Base-by-base conservation (phyloP, 2,888 invertebrate genomes). In the Brenthis ino region DNA sequence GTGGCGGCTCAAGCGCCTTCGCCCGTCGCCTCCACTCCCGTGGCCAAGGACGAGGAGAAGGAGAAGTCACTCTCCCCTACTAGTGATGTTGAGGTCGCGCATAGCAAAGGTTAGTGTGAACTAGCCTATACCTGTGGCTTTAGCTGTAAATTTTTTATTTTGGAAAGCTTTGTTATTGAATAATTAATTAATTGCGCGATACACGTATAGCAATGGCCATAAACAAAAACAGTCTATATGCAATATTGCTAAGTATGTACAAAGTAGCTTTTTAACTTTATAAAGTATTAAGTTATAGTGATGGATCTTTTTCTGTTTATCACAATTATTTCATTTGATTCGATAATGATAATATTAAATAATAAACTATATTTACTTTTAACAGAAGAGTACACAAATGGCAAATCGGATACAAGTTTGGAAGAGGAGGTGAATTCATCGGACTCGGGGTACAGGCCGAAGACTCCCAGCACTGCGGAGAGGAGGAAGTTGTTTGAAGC, bases 381-480 rank as follows among this genome's bases (percentile, higher is more conserved):
- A 11, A 8, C 56, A 89, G 91, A 91, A 69, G 91, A 91, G 24
- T 92, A 91, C 74, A 93, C 94, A 47, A 95, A 94, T 76, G 94
- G 94, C 2, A 95, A 95, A 75, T 94, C 94, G 0, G 95, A 95
- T 75, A 94, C 94, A 12, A 94, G 94, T 28, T 75, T 94, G 60
- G 95, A 95, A 72, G 95, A 95, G 72, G 95, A 94, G 61, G 93
- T 94, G 54, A 94, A 93, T 74, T 94, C 94, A 0, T 94, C 94
- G 0, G 95, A 95, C 72, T 95, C 95, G 0, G 95, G 95, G 13
- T 96, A 95, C 79, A 92, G 95, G 64, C 95, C 95, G 0, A 96
- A 96, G 84, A 96, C 96, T 0, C 95, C 96, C 0, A 95, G 96
- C 77, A 96, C 97, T 0, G 96, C 96, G 0, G 97, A 97, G 80